Percentiles rank a stretch among this genome's conserved stretches.
Conservation (phyloP, 2,113 vertebrate species). For the Pseudorectes ferrugineus region DNA sequence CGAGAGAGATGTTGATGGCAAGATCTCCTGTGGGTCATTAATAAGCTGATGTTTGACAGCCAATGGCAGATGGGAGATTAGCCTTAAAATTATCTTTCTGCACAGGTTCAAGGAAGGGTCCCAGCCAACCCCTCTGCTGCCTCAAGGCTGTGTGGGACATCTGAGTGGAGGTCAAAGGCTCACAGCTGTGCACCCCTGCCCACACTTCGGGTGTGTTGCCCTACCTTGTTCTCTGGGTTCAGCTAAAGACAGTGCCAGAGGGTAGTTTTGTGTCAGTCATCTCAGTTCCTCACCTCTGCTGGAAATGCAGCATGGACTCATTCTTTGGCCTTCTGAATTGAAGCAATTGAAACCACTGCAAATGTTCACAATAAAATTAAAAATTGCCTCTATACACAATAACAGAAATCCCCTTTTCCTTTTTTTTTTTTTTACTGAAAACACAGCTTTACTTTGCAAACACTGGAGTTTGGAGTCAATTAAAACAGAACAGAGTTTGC, state of each 20-base stretch:
- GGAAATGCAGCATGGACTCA: not conserved
- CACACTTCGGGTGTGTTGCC: not conserved
- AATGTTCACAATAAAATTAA: constrained; percentile 11
- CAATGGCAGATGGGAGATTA: not conserved
- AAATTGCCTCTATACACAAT: not conserved
- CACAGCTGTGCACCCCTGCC: not conserved
- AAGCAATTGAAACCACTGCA: not conserved
- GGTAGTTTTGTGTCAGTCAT: not conserved
- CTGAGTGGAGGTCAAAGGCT: not conserved
- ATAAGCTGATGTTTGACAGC: not conserved
- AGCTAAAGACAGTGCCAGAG: not conserved
- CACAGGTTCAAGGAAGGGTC: not conserved
- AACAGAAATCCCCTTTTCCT: not conserved
- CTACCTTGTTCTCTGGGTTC: not conserved
- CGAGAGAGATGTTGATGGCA: not conserved
- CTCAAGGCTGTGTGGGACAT: not conserved
- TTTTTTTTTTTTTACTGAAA: not conserved
- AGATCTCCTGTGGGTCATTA: not conserved
- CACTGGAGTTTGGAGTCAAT: not conserved
- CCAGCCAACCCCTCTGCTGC: not conserved
- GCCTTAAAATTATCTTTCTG: not conserved
- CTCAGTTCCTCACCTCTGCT: not conserved
- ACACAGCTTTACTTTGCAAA: not conserved
- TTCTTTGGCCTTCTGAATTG: not conserved
- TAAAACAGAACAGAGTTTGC: not conserved